Percentiles rank a stretch among this genome's conserved stretches.
phyloP scores from a whole-genome alignment of 1,140 invertebrate species.

The Rhagoletis zephyria region DNA sequence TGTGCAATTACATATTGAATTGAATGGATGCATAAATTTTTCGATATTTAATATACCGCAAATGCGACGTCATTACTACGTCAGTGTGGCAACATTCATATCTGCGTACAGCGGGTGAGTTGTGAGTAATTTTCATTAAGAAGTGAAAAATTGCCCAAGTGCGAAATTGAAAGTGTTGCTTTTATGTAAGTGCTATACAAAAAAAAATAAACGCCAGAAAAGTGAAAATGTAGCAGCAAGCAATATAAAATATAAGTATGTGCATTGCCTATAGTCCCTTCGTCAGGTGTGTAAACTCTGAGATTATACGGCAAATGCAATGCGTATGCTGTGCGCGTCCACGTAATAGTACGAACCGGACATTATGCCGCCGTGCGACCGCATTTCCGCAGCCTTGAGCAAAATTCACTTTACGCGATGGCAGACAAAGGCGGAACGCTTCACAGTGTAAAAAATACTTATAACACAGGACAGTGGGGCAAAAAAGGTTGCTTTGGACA shows the following conservation, averaged over 20 bases:
- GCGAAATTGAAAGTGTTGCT: neutral
- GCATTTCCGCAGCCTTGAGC: too few species aligned
- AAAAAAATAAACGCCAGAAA: neutral
- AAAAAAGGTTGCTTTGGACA: too few species aligned
- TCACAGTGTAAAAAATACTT: too few species aligned
- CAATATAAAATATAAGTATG: neutral
- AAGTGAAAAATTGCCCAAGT: slow-evolving; percentile 4
- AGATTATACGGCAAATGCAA: neutral
- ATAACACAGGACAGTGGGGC: too few species aligned
- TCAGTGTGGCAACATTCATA: neutral
- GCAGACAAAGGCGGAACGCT: too few species aligned
- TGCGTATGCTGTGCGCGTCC: neutral
- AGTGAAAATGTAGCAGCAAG: neutral
- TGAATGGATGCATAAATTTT: too few species aligned
- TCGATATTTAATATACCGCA: too few species aligned
- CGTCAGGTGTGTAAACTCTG: neutral
- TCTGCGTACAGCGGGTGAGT: neutral
- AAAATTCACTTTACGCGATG: too few species aligned
- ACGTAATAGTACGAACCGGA: neutral
- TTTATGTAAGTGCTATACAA: neutral
- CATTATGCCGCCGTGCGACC: neutral
- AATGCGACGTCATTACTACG: too few species aligned
- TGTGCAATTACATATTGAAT: too few species aligned
- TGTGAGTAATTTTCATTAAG: neutral
- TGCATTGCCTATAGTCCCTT: neutral